These are phyloP conservation scores for Argentina silus DNA, from an alignment of 2,797 vertebrate genomes.

Conservation along the genomic window DNA sequence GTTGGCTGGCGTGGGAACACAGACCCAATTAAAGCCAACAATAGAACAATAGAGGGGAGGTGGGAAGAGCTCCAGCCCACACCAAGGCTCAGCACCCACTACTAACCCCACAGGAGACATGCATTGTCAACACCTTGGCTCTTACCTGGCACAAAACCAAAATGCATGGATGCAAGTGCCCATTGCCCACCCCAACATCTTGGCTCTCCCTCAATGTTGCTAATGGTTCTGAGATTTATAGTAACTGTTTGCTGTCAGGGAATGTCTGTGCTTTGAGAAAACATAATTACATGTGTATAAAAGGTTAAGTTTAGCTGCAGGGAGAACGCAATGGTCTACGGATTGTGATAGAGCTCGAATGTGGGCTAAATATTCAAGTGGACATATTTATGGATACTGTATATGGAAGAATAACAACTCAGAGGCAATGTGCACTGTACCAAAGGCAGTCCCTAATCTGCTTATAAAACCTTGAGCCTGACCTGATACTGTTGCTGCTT, in stretches of 20 bases:
- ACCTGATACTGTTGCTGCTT: conserved; percentile 37
- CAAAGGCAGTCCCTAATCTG: conserved; percentile 36
- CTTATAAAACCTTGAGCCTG: conserved; percentile 39
- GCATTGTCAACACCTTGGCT: conserved; percentile 6
- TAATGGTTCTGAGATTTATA: conserved; percentile 10
- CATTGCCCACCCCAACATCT: neutral
- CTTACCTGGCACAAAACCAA: conserved; percentile 8
- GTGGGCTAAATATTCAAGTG: neutral
- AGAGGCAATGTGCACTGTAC: conserved; percentile 15
- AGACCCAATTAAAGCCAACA: conserved; percentile 59
- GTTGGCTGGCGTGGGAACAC: conserved; percentile 48
- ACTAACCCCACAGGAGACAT: conserved; percentile 22
- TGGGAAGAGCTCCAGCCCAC: conserved; percentile 34
- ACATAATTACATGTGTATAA: neutral
- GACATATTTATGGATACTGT: conserved; percentile 19
- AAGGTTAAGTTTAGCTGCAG: neutral
- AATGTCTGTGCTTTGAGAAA: conserved; percentile 3
- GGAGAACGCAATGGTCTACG: neutral
- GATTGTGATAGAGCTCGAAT: neutral
- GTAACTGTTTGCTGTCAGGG: neutral
- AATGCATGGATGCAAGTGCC: neutral
- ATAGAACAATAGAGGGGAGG: conserved; percentile 46
- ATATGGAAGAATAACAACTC: conserved; percentile 20
- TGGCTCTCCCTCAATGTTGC: neutral
- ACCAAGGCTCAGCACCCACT: conserved; percentile 24